Base-by-base conservation (phyloP, 1,140 invertebrate species). In the Schlechtendalia chinensis region DNA sequence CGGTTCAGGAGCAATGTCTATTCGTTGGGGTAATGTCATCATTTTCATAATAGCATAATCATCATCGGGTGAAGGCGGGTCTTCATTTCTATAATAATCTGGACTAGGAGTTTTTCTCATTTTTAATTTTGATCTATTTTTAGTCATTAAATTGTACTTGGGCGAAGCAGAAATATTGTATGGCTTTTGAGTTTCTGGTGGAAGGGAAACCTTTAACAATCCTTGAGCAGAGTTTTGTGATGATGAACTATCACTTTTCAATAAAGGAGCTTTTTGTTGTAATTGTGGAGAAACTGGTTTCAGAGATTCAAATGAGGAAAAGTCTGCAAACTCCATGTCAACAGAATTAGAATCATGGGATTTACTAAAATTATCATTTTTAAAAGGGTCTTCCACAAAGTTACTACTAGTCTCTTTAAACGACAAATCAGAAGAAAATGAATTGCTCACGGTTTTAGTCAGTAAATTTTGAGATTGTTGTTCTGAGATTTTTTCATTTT, bases 311-410 rank as follows among this genome's bases (percentile, higher is more conserved):
- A 84, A 84, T 12, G 83, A 83, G 29, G 83, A 83, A 71, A 85
- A 85, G 83, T 86, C 85, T 59, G 84, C 83, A 85, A 87, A 87
- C 69, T 88, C 87, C 56, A 87, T 89, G 80, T 90, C 88, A 83
- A 92, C 92, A 14, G 91, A 90, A 84, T 92, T 91, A 75, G 86
- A 84, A 27, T 79, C 83, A 83, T 84, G 85, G 83, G 84, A 81
- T 29, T 75, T 80, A 17, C 83, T 79, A 82, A 85, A 82, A 45
- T 61, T 69, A 81, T 84, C 83, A 79, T 87, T 88, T 84, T 90
- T 89, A 84, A 91, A 91, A 11, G 90, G 90, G 87, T 91, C 91
- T 84, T 92, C 89, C 50, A 88, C 90, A 85, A 92, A 92, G 32
- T 39, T 39, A 19, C 91, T 91, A 86, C 92, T 91, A 27, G 58